These are phyloP conservation scores for Characodon lateralis DNA, from an alignment of 2,797 vertebrate species.

Conservation along the genomic window DNA sequence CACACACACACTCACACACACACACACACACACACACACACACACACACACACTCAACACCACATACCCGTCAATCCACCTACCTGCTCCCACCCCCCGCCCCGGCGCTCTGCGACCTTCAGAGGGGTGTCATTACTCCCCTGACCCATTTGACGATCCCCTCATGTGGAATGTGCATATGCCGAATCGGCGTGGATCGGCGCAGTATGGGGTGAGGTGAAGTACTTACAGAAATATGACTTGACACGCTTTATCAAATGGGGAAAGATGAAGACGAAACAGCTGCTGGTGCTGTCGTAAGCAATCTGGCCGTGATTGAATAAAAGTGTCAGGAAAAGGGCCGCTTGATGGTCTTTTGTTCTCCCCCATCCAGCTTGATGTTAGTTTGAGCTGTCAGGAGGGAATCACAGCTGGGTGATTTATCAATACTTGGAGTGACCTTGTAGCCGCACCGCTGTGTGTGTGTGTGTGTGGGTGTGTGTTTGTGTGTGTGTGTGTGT, in stretches of 20 bases:
- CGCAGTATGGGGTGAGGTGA: constrained; percentile 94
- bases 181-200: constrained; percentile 88
- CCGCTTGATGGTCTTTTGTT: constrained; percentile 99
- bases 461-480: constrained; percentile 73
- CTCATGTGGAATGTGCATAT: constrained; percentile 94
- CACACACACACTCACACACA: constrained; percentile 21
- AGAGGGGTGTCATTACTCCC: constrained; percentile 93
- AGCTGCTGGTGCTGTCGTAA: constrained; percentile 99
- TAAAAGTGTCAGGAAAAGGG: constrained; percentile 99
- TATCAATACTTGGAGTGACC: constrained; percentile 99
- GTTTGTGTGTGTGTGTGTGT: constrained; percentile 35
- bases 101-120: constrained; percentile 95
- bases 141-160: constrained; percentile 96
- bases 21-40: constrained; percentile 65
- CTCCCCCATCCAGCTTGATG: constrained; percentile 99
- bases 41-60: neutral
- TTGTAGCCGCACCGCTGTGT: constrained; percentile 83
- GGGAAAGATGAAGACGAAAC: constrained; percentile 99
- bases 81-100: constrained; percentile 59
- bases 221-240: constrained; percentile 99
- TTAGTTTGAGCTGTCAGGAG: constrained; percentile 99
- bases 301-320: constrained; percentile 99
- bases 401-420: constrained; percentile 99
- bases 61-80: constrained; percentile 54
- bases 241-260: constrained; percentile 99